Conservation (phyloP, 2,113 vertebrate genomes). For the Nansenia antarctica region DNA sequence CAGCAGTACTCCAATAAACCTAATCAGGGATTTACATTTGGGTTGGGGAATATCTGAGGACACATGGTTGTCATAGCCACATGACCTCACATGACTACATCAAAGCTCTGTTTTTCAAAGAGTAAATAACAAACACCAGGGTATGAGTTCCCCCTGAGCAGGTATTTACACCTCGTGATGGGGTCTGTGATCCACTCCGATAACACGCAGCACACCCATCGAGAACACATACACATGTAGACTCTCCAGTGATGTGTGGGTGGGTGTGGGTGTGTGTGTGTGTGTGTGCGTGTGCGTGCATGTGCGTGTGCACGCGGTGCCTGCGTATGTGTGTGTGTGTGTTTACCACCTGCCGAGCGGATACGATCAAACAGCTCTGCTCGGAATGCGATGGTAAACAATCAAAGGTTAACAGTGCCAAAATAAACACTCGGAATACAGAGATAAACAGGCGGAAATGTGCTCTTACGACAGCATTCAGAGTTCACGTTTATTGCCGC, state of each 20-base stretch:
- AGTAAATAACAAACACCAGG: constrained; percentile 43
- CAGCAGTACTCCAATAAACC: no score
- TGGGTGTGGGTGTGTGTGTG: constrained; percentile 23
- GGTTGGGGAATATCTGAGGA: constrained; percentile 36
- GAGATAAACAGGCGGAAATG: constrained; percentile 51
- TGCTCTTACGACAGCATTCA: constrained; percentile 9
- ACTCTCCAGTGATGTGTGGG: no score
- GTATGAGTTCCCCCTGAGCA: background rate
- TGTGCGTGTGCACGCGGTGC: no score
- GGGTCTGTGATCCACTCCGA: constrained; percentile 39
- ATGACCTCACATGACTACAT: constrained; percentile 41
- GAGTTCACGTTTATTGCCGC: constrained; percentile 28
- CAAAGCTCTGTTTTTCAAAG: constrained; percentile 40
- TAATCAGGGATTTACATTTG: no score
- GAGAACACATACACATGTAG: constrained; percentile 38
- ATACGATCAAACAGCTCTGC: constrained; percentile 43
- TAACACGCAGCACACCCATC: constrained; percentile 13
- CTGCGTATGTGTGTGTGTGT: constrained; percentile 23
- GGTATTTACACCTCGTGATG: background rate
- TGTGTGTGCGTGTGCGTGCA: constrained; percentile 31
- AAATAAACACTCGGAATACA: constrained; percentile 46
- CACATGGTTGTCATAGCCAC: constrained; percentile 54
- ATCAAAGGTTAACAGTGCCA: constrained; percentile 21
- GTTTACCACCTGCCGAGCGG: constrained; percentile 55
- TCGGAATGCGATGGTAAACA: background rate